phyloP scores from a whole-genome alignment of 2,888 invertebrate species.

The Drosophila anomelani region DNA sequence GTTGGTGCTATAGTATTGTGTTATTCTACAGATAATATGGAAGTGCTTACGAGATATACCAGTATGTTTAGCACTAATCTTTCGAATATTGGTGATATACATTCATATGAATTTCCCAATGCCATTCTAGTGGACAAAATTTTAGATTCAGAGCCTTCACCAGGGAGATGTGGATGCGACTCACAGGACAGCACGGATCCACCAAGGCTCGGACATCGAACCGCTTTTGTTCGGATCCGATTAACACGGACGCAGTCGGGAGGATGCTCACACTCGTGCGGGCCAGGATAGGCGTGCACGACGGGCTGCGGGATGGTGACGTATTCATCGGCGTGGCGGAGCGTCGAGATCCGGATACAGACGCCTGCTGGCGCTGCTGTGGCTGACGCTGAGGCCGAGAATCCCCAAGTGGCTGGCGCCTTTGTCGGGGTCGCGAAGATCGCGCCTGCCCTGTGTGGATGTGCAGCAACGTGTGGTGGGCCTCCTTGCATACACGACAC shows the following conservation, averaged over 20 bases:
- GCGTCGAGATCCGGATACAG: neutral
- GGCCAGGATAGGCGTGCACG: too few relatives aligned
- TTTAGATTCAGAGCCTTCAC: neutral
- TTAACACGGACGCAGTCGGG: neutral
- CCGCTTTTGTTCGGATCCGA: neutral
- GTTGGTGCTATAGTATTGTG: too few relatives aligned
- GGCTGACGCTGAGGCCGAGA: too few relatives aligned
- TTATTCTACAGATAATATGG: too few relatives aligned
- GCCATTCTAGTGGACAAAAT: too few relatives aligned
- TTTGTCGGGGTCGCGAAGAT: neutral
- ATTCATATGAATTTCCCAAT: too few relatives aligned
- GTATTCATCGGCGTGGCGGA: neutral
- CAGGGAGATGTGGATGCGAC: neutral
- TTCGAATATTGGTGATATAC: too few relatives aligned
- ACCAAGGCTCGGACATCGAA: neutral
- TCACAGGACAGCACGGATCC: neutral
- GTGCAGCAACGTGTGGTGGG: too few relatives aligned
- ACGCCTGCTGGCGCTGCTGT: neutral
- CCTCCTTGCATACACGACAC: neutral
- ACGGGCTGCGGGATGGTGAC: neutral
- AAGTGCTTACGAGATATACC: too few relatives aligned
- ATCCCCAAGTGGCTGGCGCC: neutral
- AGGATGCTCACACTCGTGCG: neutral
- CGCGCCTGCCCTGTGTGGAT: neutral
- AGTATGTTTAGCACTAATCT: too few relatives aligned